phyloP scores from a whole-genome alignment of 2,888 invertebrate genomes.

The Prosopocoilus inquinatus region DNA sequence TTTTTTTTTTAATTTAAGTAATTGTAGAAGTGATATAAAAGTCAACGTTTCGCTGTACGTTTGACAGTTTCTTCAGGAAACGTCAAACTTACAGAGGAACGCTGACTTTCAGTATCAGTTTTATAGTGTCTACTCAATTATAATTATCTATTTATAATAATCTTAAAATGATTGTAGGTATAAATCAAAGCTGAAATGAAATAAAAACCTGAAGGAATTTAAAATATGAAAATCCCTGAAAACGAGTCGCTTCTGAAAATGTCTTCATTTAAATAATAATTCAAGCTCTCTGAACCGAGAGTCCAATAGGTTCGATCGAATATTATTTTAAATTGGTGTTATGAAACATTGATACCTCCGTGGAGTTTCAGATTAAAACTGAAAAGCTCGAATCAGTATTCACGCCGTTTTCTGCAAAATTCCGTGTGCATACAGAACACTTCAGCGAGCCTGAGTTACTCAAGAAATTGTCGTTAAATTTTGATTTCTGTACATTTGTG shows the following conservation, averaged over 20 bases:
- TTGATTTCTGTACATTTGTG: conserved; percentile 24
- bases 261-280: conserved; percentile 22
- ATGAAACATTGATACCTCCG: conserved; percentile 31
- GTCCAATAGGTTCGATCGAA: conserved; percentile 21
- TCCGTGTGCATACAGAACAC: conserved; percentile 26
- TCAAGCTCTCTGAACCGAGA: conserved; percentile 25
- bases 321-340: conserved; percentile 32
- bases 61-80: too few relatives aligned
- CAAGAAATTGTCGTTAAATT: conserved; percentile 26
- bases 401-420: conserved; percentile 24
- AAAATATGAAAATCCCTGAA: neutral
- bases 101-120: too few relatives aligned
- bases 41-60: too few relatives aligned
- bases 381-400: conserved; percentile 32
- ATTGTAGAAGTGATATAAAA: too few relatives aligned
- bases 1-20: too few relatives aligned
- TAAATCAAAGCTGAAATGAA: too few relatives aligned
- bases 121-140: too few relatives aligned
- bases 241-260: conserved; percentile 21
- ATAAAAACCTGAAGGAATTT: too few relatives aligned
- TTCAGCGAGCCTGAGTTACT: conserved; percentile 23
- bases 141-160: too few relatives aligned
- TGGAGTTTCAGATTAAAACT: conserved; percentile 28
- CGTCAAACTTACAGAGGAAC: too few relatives aligned
- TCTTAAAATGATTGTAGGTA: too few relatives aligned